These are phyloP conservation scores for Yponomeuta malinellus DNA, from an alignment of 2,888 invertebrate genomes.

Conservation along the genomic window DNA sequence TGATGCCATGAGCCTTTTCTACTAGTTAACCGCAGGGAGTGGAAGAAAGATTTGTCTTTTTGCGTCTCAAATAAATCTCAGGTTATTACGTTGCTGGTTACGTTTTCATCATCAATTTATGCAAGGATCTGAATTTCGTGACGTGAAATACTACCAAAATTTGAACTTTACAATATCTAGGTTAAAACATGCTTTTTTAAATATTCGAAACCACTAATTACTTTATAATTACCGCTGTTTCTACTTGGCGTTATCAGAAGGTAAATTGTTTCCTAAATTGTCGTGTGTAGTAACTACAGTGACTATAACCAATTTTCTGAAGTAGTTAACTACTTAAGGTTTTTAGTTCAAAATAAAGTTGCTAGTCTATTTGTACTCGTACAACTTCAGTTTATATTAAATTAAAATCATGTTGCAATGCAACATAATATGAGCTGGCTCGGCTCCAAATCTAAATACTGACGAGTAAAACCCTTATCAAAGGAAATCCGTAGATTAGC, in stretches of 20 bases:
- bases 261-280: constrained; percentile 11
- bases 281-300: constrained; percentile 1
- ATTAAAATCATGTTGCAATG: background rate
- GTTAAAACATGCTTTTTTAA: background rate
- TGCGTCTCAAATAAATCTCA: too few species aligned
- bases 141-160: too few species aligned
- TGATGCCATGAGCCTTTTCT: too few species aligned
- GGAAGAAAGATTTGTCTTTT: too few species aligned
- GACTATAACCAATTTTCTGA: background rate
- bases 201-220: constrained; percentile 2
- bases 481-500: constrained; percentile 4
- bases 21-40: too few species aligned
- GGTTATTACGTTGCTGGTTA: too few species aligned
- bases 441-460: background rate
- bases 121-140: too few species aligned
- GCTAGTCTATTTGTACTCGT: too few species aligned
- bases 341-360: background rate
- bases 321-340: background rate
- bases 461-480: background rate
- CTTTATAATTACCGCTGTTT: constrained; percentile 12
- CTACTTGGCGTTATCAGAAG: background rate
- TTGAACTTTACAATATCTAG: background rate
- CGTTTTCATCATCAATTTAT: too few species aligned
- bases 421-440: background rate
- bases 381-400: too few species aligned